phyloP scores from a whole-genome alignment of 2,888 invertebrate genomes.

The Carabus problematicus region DNA sequence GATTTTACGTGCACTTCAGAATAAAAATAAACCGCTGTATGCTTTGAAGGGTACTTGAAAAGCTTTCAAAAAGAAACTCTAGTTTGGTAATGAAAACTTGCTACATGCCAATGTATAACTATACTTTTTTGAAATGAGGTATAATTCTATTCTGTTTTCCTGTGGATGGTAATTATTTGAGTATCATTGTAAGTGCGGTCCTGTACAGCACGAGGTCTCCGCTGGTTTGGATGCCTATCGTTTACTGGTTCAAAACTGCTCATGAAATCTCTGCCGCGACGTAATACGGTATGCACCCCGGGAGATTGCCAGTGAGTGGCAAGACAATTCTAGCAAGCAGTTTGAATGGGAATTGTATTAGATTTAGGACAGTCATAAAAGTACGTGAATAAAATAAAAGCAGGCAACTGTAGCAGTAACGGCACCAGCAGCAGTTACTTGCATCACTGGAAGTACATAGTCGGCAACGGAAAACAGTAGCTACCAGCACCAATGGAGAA shows the following conservation, averaged over 20 bases:
- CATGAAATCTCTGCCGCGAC: slow-evolving; percentile 10
- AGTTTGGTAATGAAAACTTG: no score
- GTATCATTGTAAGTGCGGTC: neutral
- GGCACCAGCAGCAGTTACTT: no score
- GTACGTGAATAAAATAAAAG: slow-evolving; percentile 53
- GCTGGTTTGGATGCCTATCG: neutral
- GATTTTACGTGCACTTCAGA: neutral
- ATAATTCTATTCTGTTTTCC: no score
- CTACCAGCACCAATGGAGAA: no score
- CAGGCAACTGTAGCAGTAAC: slow-evolving; percentile 16
- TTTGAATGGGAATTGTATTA: slow-evolving; percentile 55
- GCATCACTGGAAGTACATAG: no score
- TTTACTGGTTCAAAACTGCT: slow-evolving; percentile 1
- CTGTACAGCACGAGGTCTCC: neutral
- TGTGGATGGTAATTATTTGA: neutral
- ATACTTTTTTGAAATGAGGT: no score
- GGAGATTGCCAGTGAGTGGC: slow-evolving; percentile 22
- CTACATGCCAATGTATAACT: no score
- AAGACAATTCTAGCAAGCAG: slow-evolving; percentile 52
- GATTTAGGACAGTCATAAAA: slow-evolving; percentile 52
- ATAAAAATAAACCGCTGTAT: neutral
- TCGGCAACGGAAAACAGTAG: no score
- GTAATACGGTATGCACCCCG: neutral
- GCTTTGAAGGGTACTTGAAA: neutral
- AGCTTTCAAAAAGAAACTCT: no score